Conservation (phyloP, 2,797 vertebrate genomes). For the Lycodopsis pacificus region DNA sequence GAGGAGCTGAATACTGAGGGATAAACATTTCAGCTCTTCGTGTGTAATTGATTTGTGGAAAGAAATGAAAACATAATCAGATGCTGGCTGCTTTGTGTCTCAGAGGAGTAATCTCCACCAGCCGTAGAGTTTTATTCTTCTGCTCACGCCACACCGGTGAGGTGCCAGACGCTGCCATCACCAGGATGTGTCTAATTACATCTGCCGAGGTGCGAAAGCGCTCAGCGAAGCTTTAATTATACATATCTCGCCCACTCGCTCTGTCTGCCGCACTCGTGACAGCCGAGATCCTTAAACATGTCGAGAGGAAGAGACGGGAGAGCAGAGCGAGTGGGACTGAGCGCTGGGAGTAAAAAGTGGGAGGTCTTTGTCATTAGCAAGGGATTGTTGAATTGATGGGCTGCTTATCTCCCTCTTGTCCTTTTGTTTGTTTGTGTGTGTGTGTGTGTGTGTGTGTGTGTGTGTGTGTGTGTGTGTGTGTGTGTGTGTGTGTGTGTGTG, state of each 20-base stretch:
- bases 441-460: constrained; percentile 14
- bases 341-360: constrained; percentile 44
- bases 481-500: too few species aligned
- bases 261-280: constrained; percentile 48
- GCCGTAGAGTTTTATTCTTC: background rate
- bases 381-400: constrained; percentile 64
- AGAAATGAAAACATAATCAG: constrained; percentile 12
- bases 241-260: constrained; percentile 68
- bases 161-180: constrained; percentile 71
- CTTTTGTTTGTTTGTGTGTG: background rate
- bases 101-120: background rate
- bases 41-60: constrained; percentile 7
- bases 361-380: constrained; percentile 55
- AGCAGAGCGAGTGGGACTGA: constrained; percentile 23
- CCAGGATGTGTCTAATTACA: constrained; percentile 79
- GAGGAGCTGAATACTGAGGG: background rate
- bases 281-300: constrained; percentile 68
- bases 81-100: background rate
- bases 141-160: constrained; percentile 30
- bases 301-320: constrained; percentile 18
- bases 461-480: background rate
- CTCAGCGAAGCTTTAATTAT: constrained; percentile 79
- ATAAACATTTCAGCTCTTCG: background rate
- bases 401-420: constrained; percentile 54
- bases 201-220: constrained; percentile 76